Evolutionary conservation across 1,140 invertebrate genomes (phyloP).

Genomic region (Ridgeia piscesae): DNA sequence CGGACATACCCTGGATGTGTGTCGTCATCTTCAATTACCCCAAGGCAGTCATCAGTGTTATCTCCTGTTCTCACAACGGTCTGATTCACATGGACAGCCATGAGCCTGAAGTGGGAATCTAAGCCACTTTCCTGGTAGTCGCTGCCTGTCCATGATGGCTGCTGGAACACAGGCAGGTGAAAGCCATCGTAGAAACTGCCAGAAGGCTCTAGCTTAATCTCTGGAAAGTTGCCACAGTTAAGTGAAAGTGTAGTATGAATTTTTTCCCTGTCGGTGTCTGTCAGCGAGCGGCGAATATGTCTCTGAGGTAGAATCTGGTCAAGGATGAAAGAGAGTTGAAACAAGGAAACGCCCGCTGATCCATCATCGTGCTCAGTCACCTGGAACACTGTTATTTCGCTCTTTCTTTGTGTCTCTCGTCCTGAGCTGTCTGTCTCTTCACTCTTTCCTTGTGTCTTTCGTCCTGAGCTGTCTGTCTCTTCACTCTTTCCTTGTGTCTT

Average conservation of each 20-base stretch:
- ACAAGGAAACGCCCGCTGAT: neutral
- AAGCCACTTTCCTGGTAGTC: neutral
- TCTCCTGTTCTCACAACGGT: neutral
- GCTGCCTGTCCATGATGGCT: neutral
- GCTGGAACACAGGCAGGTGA: neutral
- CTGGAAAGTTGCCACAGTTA: neutral
- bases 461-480: neutral
- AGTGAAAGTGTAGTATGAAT: neutral
- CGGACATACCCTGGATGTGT: neutral
- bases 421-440: neutral
- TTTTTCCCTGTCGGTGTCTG: neutral
- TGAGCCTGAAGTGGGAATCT: neutral
- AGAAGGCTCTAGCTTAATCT: neutral
- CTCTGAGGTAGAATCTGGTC: neutral
- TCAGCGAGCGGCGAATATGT: neutral
- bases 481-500: neutral
- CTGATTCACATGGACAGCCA: neutral
- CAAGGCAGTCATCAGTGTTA: neutral
- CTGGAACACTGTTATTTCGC: neutral
- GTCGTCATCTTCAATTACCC: neutral
- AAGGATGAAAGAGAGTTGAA: slow-evolving; percentile 12
- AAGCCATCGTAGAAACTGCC: slow-evolving; percentile 11
- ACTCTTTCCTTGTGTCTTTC: neutral
- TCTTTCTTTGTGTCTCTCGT: neutral
- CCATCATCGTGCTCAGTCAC: neutral